Evolutionary conservation across 2,113 vertebrate species (phyloP).

Genomic region (Antechinus flavipes): DNA sequence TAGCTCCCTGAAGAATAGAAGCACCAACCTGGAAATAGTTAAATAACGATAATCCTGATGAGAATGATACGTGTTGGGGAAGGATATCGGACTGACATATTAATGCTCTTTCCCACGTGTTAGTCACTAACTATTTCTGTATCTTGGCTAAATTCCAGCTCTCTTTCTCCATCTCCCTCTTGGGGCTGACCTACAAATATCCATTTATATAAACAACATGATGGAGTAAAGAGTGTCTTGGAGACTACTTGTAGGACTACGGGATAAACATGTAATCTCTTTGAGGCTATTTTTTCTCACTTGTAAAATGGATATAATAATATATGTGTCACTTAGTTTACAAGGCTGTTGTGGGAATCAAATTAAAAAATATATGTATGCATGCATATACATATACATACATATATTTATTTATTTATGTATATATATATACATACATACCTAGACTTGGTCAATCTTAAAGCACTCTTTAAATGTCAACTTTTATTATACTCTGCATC

Average conservation of each 20-base stretch:
- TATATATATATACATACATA: not conserved
- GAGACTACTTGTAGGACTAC: not conserved
- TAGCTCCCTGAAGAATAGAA: not conserved
- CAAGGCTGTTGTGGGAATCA: too few species aligned
- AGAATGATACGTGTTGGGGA: not conserved
- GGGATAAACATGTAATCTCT: not conserved
- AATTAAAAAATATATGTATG: too few species aligned
- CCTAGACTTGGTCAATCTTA: not conserved
- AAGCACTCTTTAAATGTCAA: not conserved
- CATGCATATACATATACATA: not conserved
- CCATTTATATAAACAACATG: not conserved
- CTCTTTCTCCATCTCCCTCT: not conserved
- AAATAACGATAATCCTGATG: not conserved
- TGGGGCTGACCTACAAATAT: not conserved
- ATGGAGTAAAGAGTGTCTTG: not conserved
- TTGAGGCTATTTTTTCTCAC: not conserved
- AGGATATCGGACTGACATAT: not conserved
- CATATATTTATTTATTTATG: too few species aligned
- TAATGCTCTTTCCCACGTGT: not conserved
- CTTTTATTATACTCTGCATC: not conserved
- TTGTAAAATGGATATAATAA: too few species aligned
- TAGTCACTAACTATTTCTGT: slow-evolving; percentile 9
- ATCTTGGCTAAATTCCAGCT: slow-evolving; percentile 4
- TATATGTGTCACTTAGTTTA: too few species aligned
- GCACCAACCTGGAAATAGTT: not conserved